phyloP scores from a whole-genome alignment of 2,888 invertebrate genomes.

The Sphinx pinastri region DNA sequence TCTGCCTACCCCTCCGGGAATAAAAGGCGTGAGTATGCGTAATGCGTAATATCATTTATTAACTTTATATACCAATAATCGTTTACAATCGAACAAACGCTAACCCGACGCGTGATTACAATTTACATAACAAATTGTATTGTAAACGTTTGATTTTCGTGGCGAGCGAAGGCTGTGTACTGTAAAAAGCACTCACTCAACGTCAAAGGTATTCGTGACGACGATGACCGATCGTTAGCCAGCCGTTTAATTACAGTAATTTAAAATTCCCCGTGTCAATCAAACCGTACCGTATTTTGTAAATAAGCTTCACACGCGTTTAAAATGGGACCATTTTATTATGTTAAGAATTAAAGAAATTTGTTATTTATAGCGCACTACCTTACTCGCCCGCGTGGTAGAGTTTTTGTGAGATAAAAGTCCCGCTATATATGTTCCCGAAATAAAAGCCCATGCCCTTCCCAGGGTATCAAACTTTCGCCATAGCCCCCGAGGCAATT shows the following conservation, averaged over 20 bases:
- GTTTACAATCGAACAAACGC: not conserved
- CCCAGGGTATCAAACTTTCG: too few relatives aligned
- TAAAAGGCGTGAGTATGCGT: too few relatives aligned
- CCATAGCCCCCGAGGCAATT: too few relatives aligned
- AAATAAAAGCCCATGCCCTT: too few relatives aligned
- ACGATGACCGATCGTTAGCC: constrained; percentile 65
- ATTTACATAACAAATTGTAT: constrained; percentile 39
- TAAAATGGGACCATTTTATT: constrained; percentile 34
- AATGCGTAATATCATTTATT: too few relatives aligned
- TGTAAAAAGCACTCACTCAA: constrained; percentile 55
- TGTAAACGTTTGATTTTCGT: constrained; percentile 53
- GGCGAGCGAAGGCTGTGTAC: constrained; percentile 26
- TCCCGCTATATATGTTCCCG: too few relatives aligned
- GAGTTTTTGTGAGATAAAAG: too few relatives aligned
- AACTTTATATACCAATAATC: too few relatives aligned
- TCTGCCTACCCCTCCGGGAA: too few relatives aligned
- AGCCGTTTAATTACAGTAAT: constrained; percentile 73
- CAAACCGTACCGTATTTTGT: constrained; percentile 54
- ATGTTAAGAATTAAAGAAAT: constrained; percentile 11
- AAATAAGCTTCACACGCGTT: constrained; percentile 46
- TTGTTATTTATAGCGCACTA: not conserved
- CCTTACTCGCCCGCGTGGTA: not conserved
- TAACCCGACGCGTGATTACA: constrained; percentile 10
- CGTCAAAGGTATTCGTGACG: constrained; percentile 52
- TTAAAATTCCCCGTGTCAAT: constrained; percentile 71